Evolutionary conservation across 2,888 invertebrate species (phyloP).

Genomic region (Pardosa pseudoannulata): DNA sequence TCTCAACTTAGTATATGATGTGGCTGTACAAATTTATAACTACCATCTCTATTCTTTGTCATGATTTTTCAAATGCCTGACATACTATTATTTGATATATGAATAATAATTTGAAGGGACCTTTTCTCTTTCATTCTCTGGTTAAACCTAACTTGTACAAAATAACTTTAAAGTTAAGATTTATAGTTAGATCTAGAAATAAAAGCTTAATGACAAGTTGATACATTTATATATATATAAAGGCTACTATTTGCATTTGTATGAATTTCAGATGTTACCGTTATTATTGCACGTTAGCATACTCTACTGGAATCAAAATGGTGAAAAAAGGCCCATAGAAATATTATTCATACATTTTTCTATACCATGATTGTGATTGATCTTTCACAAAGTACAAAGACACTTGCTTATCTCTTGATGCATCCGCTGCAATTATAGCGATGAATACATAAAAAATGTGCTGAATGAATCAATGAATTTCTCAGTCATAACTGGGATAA

Average conservation of each 20-base stretch:
- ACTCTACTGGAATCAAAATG: slow-evolving; percentile 5
- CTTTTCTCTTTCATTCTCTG: slow-evolving; percentile 46
- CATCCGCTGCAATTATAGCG: slow-evolving; percentile 53
- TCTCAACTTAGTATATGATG: neutral
- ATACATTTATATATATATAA: slow-evolving; percentile 1
- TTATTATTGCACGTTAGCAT: slow-evolving; percentile 12
- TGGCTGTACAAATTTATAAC: neutral
- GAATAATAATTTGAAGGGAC: slow-evolving; percentile 72
- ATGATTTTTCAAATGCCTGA: neutral
- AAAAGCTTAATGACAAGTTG: neutral
- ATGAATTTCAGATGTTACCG: slow-evolving; percentile 17
- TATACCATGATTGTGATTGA: slow-evolving; percentile 59
- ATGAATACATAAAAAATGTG: slow-evolving; percentile 32
- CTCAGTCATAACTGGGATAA: slow-evolving; percentile 28
- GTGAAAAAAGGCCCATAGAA: slow-evolving; percentile 60
- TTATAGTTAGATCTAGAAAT: slow-evolving; percentile 4
- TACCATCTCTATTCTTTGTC: neutral
- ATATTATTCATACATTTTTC: slow-evolving; percentile 67
- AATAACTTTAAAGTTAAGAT: neutral
- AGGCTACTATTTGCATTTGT: slow-evolving; percentile 5
- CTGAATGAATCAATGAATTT: slow-evolving; percentile 24
- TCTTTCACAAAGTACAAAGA: slow-evolving; percentile 58
- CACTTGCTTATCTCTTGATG: slow-evolving; percentile 42
- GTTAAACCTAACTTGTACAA: slow-evolving; percentile 6
- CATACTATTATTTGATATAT: neutral